Evolutionary conservation across 1,140 invertebrate genomes (phyloP), one percentile per base, ranked within the genome.

Genomic region (Tyrophagus putrescentiae): DNA sequence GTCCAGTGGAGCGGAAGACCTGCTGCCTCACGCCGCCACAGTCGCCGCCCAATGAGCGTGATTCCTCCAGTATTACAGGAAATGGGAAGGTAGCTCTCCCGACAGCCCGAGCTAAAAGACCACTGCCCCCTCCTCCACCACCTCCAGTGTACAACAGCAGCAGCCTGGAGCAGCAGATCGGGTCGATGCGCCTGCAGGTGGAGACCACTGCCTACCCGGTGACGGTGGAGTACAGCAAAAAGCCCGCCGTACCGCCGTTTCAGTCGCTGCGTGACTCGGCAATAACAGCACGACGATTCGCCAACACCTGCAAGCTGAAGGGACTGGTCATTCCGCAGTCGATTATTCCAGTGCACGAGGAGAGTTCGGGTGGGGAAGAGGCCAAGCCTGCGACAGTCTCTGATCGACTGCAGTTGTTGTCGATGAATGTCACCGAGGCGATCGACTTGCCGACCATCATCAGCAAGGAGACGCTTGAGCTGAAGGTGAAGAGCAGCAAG

Each of bases 241-340:
- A 42, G 16, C 13, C 27, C 41, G 53, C n/a, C 41, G 53, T 57
- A 11, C 48, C 31, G 11, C 21, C 56, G 21, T 41, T 58, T 4
- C 11, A n/a, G 36, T n/a, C 31, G 21, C 18, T 61, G 16, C 64
- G 64, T 48, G 60, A 63, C 36, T 67, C 67, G 3, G 77, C 80
- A 61, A 67, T 85, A 57, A 79, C 85, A 62, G 87, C 89, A 69
- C 84, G 87, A 69, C 75, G 85, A 44, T 78, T 82, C 64, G 81
- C 82, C 66, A 83, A 82, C 25, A 80, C 87, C 67, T 85, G 84
- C 2, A 90, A 90, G 72, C 70, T 91, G 27, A 76, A 85, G 67
- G 86, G 86, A 3, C 71, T 91, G 62, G 83, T 89, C 7, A 90
- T 91, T 67, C 86, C 87, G 5, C 85, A 90, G 70, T 60, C 50